A percentile compares a stretch with the other conserved stretches of the same genome.
Conservation (phyloP, 2,888 invertebrate species). For the Schizotus pectinicornis region DNA sequence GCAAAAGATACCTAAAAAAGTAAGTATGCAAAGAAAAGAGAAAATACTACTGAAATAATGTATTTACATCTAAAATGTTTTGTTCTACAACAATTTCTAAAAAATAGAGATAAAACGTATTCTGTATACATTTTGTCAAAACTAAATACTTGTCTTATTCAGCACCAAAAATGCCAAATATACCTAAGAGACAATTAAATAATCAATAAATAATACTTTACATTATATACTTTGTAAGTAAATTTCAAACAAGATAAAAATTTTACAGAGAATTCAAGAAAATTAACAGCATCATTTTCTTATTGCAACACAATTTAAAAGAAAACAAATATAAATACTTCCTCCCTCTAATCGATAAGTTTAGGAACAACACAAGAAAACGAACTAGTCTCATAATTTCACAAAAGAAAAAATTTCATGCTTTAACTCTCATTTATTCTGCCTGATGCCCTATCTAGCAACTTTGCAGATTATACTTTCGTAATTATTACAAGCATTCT, state of each 20-base stretch:
- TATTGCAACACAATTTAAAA: not conserved
- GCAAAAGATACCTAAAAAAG: no score
- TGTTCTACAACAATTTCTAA: conserved; percentile 10
- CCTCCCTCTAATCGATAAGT: conserved; percentile 10
- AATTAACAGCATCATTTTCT: not conserved
- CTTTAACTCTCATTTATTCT: not conserved
- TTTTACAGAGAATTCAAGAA: conserved; percentile 6
- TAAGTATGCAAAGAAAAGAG: not conserved
- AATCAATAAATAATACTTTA: conserved; percentile 29
- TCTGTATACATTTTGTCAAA: conserved; percentile 5
- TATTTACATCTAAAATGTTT: conserved; percentile 36
- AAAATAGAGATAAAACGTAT: not conserved
- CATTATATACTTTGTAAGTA: conserved; percentile 9
- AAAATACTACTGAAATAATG: conserved; percentile 37
- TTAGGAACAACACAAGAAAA: conserved; percentile 16
- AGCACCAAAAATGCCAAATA: conserved; percentile 13
- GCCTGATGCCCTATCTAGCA: no score
- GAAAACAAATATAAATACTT: conserved; percentile 17
- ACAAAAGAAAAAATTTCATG: not conserved
- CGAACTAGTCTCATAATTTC: not conserved
- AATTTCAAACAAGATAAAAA: conserved; percentile 7
- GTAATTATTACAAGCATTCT: not conserved
- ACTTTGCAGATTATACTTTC: not conserved
- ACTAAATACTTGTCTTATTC: conserved; percentile 14
- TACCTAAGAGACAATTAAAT: conserved; percentile 14